These are phyloP conservation scores for Leptinotarsa haldemani DNA, from an alignment of 2,888 invertebrate genomes.

Conservation along the genomic window DNA sequence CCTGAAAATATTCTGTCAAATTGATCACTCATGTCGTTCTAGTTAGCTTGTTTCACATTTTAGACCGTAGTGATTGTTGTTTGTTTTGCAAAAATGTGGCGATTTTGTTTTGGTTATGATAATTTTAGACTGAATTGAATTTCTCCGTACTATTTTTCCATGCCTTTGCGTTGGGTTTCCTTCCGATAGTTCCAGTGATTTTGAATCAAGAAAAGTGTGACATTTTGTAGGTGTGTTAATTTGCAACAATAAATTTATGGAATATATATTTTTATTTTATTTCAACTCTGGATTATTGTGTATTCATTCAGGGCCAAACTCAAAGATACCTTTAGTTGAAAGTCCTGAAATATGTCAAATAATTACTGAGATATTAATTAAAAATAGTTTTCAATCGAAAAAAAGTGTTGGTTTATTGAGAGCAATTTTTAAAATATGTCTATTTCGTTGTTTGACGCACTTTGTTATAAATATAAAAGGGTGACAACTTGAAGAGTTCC, in stretches of 20 bases:
- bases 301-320: too few species aligned
- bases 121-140: slow-evolving; percentile 6
- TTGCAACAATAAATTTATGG: not conserved
- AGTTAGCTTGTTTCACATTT: slow-evolving; percentile 49
- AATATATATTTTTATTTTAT: not conserved
- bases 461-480: too few species aligned
- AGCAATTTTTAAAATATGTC: too few species aligned
- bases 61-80: slow-evolving; percentile 39
- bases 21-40: slow-evolving; percentile 43
- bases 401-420: too few species aligned
- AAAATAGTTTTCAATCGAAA: too few species aligned
- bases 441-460: too few species aligned
- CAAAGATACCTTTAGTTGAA: too few species aligned
- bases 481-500: too few species aligned
- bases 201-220: not conserved
- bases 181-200: not conserved
- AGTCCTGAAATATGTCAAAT: too few species aligned
- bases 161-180: not conserved
- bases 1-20: slow-evolving; percentile 42
- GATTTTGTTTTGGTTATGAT: slow-evolving; percentile 19
- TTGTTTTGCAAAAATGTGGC: slow-evolving; percentile 44
- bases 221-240: not conserved
- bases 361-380: too few species aligned
- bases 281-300: too few species aligned
- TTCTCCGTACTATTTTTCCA: slow-evolving; percentile 28